Evolutionary conservation across 2,888 invertebrate species (phyloP), one percentile per base, ranked within the genome.

Genomic region (Drosophila subquinaria): DNA sequence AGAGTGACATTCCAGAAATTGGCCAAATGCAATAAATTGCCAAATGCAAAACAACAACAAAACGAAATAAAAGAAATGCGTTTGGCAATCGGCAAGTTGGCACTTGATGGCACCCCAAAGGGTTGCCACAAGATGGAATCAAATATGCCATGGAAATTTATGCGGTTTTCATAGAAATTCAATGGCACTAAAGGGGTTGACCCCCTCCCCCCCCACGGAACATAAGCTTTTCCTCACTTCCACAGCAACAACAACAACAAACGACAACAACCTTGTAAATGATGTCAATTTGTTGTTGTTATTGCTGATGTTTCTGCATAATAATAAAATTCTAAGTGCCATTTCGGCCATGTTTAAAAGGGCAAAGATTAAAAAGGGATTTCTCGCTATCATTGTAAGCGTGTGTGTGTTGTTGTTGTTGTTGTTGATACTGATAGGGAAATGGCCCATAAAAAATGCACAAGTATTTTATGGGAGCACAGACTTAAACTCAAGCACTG

Each of bases 1-100:
- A 86, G 92, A 92, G 92, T 91, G 90, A 90, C 91, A 92, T 92
- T 92, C 84, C 82, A 74, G 79, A 88, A 91, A 91, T 92, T 91
- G 91, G 91, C 88, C 84, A 88, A 88, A 83, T 86, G 82, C 82
- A 89, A 92, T 92, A 91, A 91, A 91, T 90, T 90, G 76, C 76
- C 76, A 73, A 75, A 71, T 66, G 35, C 38, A 38, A 35, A 42
- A 9, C 30, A 30, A 35, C 11, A 38, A 30, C 40, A 51, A 35
- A 11, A 35, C 0, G 13, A 20, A n/a, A 36, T 6, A 13, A 38
- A 57, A 51, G 38, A 35, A 35, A 63, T 13, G 13, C 13, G 53
- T 47, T 45, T 56, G 52, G 52, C 76, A 71, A 45, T 35, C 43
- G 55, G 13, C 61, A 71, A 45, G 63, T 35, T 51, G 59, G 45